phyloP scores from a whole-genome alignment of 1,140 invertebrate species.

The Wasmannia auropunctata region DNA sequence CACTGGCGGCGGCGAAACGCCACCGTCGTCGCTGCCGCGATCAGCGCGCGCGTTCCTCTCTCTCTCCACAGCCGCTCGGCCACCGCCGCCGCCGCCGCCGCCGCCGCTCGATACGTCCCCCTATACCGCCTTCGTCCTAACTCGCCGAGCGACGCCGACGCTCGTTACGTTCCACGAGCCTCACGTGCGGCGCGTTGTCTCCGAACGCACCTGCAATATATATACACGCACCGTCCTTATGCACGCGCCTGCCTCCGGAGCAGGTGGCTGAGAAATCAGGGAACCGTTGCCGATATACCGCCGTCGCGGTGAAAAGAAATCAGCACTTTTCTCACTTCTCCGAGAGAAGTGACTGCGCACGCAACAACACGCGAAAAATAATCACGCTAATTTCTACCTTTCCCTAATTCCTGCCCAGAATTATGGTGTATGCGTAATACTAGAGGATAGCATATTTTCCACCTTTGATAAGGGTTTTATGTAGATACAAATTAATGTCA shows the following conservation, averaged over 20 bases:
- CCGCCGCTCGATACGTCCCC: conserved; percentile 69
- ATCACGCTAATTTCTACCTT: not conserved
- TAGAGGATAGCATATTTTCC: no score
- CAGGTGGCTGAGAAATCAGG: not conserved
- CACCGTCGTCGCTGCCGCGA: conserved; percentile 39
- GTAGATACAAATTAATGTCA: not conserved
- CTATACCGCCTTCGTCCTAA: conserved; percentile 71
- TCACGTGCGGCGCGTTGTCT: not conserved
- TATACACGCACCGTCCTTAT: not conserved
- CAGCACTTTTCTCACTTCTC: not conserved
- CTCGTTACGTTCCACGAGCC: not conserved
- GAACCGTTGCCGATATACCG: not conserved
- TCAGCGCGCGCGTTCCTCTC: conserved; percentile 64
- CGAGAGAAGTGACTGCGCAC: no score
- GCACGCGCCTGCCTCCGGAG: not conserved
- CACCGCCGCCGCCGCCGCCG: conserved; percentile 36
- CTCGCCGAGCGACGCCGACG: not conserved
- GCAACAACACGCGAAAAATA: not conserved
- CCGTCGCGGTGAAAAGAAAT: not conserved
- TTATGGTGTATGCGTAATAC: no score
- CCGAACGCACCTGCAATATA: not conserved
- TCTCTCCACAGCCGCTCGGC: conserved; percentile 64
- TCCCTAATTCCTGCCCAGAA: no score
- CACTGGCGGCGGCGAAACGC: conserved; percentile 63
- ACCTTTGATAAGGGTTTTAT: not conserved